Base-by-base conservation (phyloP, 92 coral and sea anemone genomes). In the Pocillopora grandis region DNA sequence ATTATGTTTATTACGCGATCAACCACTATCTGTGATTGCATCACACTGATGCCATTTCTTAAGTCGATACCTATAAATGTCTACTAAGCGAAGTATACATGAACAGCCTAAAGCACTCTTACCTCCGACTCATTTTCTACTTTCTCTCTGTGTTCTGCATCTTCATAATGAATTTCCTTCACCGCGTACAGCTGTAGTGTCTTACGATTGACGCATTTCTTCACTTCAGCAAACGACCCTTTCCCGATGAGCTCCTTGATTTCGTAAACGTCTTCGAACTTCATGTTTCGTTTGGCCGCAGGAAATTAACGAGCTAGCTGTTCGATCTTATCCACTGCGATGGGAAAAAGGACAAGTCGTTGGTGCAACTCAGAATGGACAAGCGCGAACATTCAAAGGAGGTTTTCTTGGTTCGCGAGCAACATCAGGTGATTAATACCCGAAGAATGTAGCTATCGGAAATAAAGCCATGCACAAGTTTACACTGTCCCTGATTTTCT, bases 161-260 rank as follows among this genome's bases (percentile, higher is more conserved):
- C 79, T 19, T 82, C 77, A 62, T 87, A 80, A 57, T 86, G 77
- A 69, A 95, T 89, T 83, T 91, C 97, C 76, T 95, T 95, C 66
- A 95, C 97, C 2, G 98, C 98, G 82, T 93, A 90, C 20, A 93
- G 79, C 89, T 95, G 94, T 9, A 87, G 82, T 15, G 93, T 95
- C 79, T 79, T 76, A 5, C 71, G 90, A 77, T 89, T 76, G 13
- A 95, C 82, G 73, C 98, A 95, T 68, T 91, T 93, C 77, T 91
- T 91, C 17, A 95, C 98, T 66, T 93, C 94, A 20, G 97, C 98
- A 85, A 93, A 95, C 5, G 97, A 82, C 7, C 98, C 98, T 76
- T 91, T 94, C 1, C 97, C 98, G 11, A 95, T 66, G 19, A 93
- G 90, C 64, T 92, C 95, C 81, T 89, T 86, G 14, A 95, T 82